Conservation (phyloP, 53 echinoderm and acorn worm species). For the Holothuria leucospilota region DNA sequence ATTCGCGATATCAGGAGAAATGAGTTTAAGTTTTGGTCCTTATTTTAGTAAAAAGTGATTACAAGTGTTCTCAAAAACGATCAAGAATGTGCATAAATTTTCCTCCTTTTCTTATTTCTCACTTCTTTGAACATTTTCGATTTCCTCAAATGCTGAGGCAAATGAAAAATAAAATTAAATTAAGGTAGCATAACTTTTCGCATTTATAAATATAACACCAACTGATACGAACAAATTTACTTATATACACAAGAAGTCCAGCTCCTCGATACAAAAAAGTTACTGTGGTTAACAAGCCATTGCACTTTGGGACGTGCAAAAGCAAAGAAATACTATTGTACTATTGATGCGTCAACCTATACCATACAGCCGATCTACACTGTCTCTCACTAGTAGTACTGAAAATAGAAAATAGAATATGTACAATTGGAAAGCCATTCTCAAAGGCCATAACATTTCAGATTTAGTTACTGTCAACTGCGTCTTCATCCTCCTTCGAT, state of each 20-base stretch:
- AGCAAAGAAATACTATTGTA: background rate
- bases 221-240: background rate
- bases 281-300: background rate
- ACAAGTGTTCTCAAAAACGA: too few species aligned
- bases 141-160: too few species aligned
- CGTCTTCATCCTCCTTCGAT: background rate
- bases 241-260: constrained; percentile 17
- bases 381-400: constrained; percentile 3
- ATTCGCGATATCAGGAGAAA: too few species aligned
- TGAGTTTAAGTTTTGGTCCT: too few species aligned
- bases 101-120: too few species aligned
- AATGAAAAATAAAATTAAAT: background rate
- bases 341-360: background rate
- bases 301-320: background rate
- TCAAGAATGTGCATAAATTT: too few species aligned
- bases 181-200: background rate
- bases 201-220: constrained; percentile 19
- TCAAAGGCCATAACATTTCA: constrained; percentile 9
- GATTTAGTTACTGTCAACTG: constrained; percentile 36
- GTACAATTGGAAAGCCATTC: constrained; percentile 10
- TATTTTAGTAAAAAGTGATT: too few species aligned
- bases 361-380: background rate
- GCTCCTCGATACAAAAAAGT: constrained; percentile 17
- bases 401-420: constrained; percentile 15
- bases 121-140: too few species aligned